These are phyloP conservation scores for Chrysolina americana DNA, from an alignment of 2,888 invertebrate species.

Conservation along the genomic window DNA sequence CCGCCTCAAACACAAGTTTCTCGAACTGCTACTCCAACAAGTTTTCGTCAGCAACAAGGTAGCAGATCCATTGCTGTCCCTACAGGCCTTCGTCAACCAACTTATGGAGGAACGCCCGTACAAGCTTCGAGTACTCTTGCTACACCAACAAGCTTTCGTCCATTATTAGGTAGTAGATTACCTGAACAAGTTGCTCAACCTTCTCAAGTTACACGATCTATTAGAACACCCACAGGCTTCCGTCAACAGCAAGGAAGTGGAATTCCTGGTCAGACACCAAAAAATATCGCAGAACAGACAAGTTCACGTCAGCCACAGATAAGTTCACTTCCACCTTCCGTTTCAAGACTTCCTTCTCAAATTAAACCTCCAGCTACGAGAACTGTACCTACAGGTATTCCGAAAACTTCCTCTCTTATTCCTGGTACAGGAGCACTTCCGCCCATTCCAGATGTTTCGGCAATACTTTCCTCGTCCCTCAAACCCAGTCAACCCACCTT, in stretches of 20 bases:
- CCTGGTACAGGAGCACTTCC: background rate
- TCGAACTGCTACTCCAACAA: background rate
- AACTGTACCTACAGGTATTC: background rate
- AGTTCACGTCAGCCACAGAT: background rate
- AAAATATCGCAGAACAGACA: background rate
- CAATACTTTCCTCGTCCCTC: background rate
- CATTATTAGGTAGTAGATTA: background rate
- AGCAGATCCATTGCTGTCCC: background rate
- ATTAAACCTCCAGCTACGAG: constrained; percentile 1
- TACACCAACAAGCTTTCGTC: background rate
- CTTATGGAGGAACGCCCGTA: background rate
- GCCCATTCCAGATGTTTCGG: background rate
- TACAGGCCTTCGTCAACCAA: background rate
- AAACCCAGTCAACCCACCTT: background rate
- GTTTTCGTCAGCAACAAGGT: background rate
- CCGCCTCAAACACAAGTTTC: background rate
- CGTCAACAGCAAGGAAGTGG: background rate
- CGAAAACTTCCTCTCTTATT: background rate
- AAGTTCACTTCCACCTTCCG: background rate
- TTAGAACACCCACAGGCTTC: background rate
- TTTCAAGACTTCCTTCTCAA: constrained; percentile 1
- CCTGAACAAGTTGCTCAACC: background rate
- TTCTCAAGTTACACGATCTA: background rate
- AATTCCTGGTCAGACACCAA: background rate
- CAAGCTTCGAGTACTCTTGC: background rate